phyloP scores from a whole-genome alignment of 1,140 invertebrate genomes.

The Philaenus spumarius region DNA sequence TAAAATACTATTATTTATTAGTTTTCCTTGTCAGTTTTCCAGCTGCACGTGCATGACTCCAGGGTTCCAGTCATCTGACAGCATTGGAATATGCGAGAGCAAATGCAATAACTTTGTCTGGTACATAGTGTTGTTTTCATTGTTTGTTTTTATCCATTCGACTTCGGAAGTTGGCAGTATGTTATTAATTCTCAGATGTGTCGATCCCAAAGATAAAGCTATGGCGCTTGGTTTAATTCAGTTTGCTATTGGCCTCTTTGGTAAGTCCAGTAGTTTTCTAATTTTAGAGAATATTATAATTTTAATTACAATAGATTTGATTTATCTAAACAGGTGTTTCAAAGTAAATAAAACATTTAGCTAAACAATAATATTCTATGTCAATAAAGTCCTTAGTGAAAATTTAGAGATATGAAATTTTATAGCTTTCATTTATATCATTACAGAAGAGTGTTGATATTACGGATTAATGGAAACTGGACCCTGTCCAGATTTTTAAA shows the following conservation, averaged over 20 bases:
- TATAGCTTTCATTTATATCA: too few relatives aligned
- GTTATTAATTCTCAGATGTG: conserved; percentile 82
- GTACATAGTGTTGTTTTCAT: conserved; percentile 79
- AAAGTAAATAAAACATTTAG: neutral
- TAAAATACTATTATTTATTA: neutral
- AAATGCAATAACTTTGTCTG: conserved; percentile 71
- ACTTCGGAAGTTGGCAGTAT: conserved; percentile 88
- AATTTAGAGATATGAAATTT: too few relatives aligned
- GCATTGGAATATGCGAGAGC: conserved; percentile 67
- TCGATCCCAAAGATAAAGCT: conserved; percentile 85
- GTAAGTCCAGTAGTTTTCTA: conserved; percentile 41
- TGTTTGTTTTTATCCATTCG: conserved; percentile 86
- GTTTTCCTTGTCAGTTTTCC: conserved; percentile 48
- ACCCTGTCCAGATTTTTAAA: too few relatives aligned
- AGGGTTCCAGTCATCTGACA: conserved; percentile 34
- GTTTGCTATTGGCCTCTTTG: conserved; percentile 87
- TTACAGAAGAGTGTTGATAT: too few relatives aligned
- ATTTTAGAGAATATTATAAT: neutral
- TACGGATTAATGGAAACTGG: too few relatives aligned
- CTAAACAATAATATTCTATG: too few relatives aligned
- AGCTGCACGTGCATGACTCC: conserved; percentile 65
- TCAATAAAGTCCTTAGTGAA: too few relatives aligned
- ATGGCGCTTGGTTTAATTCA: conserved; percentile 91
- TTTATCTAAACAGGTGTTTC: neutral
- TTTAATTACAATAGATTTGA: neutral